Conservation (phyloP, 2,888 invertebrate species). For the Mythimna lalbum region DNA sequence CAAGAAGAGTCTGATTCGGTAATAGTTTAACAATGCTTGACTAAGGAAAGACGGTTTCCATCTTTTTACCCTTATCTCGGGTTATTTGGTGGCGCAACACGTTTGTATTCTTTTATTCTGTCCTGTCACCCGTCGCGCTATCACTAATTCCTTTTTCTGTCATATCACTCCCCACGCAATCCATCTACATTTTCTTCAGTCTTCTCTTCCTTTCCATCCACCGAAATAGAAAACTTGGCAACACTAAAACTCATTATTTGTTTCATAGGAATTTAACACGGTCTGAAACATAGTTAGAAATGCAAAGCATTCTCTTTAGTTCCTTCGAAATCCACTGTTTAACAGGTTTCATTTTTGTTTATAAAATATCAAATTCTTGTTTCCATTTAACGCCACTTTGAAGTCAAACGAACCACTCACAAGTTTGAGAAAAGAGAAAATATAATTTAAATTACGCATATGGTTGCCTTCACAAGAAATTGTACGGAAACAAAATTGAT, state of each 20-base stretch:
- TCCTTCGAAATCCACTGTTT: not conserved
- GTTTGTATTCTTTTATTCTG: too few relatives aligned
- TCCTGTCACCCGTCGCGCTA: too few relatives aligned
- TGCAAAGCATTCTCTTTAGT: not conserved
- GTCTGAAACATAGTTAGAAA: not conserved
- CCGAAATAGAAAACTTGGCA: not conserved
- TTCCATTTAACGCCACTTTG: conserved; percentile 18
- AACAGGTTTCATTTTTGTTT: not conserved
- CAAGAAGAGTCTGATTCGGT: not conserved
- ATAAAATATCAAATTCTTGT: conserved; percentile 3
- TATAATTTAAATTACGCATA: conserved; percentile 51
- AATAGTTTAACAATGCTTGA: conserved; percentile 3
- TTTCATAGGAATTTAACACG: not conserved
- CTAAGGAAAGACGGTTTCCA: too few relatives aligned
- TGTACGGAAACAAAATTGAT: conserved; percentile 52
- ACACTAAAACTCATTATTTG: not conserved
- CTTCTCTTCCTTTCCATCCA: not conserved
- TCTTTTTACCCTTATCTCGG: too few relatives aligned
- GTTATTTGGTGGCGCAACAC: too few relatives aligned
- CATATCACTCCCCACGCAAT: too few relatives aligned
- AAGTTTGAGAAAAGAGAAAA: conserved; percentile 16
- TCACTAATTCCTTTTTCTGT: too few relatives aligned
- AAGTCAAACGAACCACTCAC: conserved; percentile 29
- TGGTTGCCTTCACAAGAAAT: conserved; percentile 46
- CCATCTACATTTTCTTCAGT: too few relatives aligned